These are phyloP conservation scores for Siphlonurus alternatus DNA, from an alignment of 2,888 invertebrate genomes.

Conservation along the genomic window DNA sequence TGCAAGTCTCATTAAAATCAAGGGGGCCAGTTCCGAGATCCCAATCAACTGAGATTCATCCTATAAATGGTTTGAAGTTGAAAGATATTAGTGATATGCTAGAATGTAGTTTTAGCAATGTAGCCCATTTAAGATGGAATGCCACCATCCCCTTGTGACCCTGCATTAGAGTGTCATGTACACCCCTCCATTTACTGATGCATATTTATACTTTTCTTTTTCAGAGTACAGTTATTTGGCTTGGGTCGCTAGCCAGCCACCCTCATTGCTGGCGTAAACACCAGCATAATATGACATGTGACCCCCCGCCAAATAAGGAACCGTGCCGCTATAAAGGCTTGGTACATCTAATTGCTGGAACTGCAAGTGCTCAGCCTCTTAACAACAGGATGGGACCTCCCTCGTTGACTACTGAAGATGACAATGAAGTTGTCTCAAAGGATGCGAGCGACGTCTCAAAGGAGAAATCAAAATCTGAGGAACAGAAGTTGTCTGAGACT, in stretches of 20 bases:
- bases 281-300: neutral
- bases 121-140: too few species aligned
- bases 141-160: too few species aligned
- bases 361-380: neutral
- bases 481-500: too few species aligned
- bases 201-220: neutral
- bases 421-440: neutral
- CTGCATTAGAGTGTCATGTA: neutral
- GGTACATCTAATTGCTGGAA: neutral
- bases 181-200: neutral
- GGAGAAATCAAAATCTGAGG: neutral
- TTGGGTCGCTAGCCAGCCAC: neutral
- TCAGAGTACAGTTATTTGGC: neutral
- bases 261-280: neutral
- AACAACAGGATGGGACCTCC: neutral
- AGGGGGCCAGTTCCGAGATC: too few species aligned
- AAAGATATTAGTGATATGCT: too few species aligned
- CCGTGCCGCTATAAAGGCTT: neutral
- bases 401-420: neutral
- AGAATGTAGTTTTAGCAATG: too few species aligned
- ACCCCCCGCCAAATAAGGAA: neutral
- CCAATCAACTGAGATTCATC: too few species aligned
- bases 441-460: neutral
- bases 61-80: too few species aligned
- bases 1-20: too few species aligned